These are phyloP conservation scores for Drosophila ochracea DNA, from an alignment of 2,888 invertebrate genomes.

Conservation along the genomic window DNA sequence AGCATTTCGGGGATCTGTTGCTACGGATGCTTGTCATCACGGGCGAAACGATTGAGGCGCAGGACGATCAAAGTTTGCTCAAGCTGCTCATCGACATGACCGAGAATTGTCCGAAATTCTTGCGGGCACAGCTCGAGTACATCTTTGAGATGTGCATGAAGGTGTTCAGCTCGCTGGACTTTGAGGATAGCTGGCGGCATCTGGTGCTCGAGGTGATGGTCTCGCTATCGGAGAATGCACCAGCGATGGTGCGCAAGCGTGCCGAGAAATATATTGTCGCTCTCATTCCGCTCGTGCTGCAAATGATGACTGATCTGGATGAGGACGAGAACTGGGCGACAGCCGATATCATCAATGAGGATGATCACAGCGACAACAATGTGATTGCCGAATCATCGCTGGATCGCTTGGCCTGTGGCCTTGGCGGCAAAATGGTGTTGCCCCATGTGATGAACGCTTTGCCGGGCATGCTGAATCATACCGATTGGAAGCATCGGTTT, in stretches of 20 bases:
- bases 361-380: conserved; percentile 97
- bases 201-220: conserved; percentile 95
- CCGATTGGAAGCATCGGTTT: conserved; percentile 95
- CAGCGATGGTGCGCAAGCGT: conserved; percentile 97
- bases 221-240: conserved; percentile 94
- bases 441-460: conserved; percentile 94
- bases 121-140: conserved; percentile 93
- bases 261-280: conserved; percentile 93
- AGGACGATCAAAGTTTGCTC: conserved; percentile 95
- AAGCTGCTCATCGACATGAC: conserved; percentile 97
- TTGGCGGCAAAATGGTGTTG: conserved; percentile 96
- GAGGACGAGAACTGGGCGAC: conserved; percentile 96
- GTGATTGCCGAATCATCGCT: conserved; percentile 98
- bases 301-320: conserved; percentile 97
- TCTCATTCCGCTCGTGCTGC: conserved; percentile 93
- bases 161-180: conserved; percentile 89
- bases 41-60: conserved; percentile 92
- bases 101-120: conserved; percentile 96
- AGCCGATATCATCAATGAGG: conserved; percentile 94
- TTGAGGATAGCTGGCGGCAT: conserved; percentile 94
- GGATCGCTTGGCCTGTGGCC: conserved; percentile 98
- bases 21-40: conserved; percentile 90
- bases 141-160: conserved; percentile 96
- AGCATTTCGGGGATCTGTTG: conserved; percentile 94
- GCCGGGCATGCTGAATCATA: conserved; percentile 93